phyloP scores from a whole-genome alignment of 2,888 invertebrate genomes.

The Helobdella robusta region DNA sequence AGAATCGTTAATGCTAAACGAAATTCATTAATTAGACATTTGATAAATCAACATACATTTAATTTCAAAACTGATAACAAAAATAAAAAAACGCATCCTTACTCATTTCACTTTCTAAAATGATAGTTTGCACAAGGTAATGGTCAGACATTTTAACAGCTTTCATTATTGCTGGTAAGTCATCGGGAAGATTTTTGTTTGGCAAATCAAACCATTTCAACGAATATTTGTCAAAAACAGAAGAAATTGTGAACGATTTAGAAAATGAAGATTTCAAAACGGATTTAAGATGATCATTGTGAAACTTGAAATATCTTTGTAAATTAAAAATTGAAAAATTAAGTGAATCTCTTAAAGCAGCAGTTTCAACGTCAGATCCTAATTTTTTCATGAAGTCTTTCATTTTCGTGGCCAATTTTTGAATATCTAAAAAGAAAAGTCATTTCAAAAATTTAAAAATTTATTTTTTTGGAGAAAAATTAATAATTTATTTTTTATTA shows the following conservation, averaged over 20 bases:
- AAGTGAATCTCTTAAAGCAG: slow-evolving; percentile 46
- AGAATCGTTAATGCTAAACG: too few relatives aligned
- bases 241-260: neutral
- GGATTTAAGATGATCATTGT: neutral
- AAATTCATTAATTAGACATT: too few relatives aligned
- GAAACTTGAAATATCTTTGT: slow-evolving; percentile 45
- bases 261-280: neutral
- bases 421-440: slow-evolving; percentile 43
- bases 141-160: neutral
- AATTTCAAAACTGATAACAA: too few relatives aligned
- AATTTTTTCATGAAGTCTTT: slow-evolving; percentile 48
- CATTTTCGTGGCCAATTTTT: slow-evolving; percentile 48
- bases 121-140: too few relatives aligned
- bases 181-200: slow-evolving; percentile 33
- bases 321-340: slow-evolving; percentile 47
- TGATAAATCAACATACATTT: too few relatives aligned
- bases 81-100: too few relatives aligned
- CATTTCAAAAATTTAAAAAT: too few relatives aligned
- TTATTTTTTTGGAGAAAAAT: too few relatives aligned
- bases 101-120: too few relatives aligned
- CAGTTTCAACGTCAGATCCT: slow-evolving; percentile 46
- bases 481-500: too few relatives aligned
- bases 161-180: slow-evolving; percentile 24
- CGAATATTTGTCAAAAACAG: slow-evolving; percentile 43
- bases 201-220: slow-evolving; percentile 46